Conservation (phyloP, 1,140 invertebrate species). For the Oncopodura yosiiana region DNA sequence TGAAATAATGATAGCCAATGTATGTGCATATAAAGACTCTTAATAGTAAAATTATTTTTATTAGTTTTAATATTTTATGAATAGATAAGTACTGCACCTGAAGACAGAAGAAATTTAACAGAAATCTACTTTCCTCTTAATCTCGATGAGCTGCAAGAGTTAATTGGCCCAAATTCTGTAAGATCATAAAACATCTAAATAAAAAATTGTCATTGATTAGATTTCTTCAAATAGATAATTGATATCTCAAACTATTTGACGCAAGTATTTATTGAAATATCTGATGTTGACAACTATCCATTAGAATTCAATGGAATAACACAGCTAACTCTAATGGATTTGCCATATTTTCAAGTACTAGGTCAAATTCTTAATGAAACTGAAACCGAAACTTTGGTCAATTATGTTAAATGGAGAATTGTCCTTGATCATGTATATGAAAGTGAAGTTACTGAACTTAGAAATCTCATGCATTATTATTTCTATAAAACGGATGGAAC, state of each 20-base stretch:
- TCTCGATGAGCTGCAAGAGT: not conserved
- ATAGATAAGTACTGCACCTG: conserved; percentile 1
- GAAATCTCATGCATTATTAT: not conserved
- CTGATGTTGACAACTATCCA: not conserved
- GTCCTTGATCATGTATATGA: not conserved
- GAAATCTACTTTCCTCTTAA: not conserved
- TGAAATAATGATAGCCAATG: conserved; percentile 8
- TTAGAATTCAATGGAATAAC: not conserved
- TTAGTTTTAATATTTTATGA: not conserved
- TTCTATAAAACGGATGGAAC: not conserved
- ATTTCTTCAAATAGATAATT: not conserved
- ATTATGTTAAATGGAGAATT: conserved; percentile 7
- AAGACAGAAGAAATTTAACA: not conserved
- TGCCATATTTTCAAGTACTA: no score
- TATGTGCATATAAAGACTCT: not conserved
- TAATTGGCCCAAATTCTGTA: not conserved
- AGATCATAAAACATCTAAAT: not conserved
- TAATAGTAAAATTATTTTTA: not conserved
- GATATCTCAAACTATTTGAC: not conserved
- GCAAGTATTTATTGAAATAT: not conserved
- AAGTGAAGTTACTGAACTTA: not conserved
- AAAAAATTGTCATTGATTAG: not conserved
- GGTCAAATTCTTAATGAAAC: no score
- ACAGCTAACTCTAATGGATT: not conserved
- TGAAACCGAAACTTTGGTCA: no score